These are phyloP conservation scores for Pantala flavescens DNA, from an alignment of 1,140 invertebrate species.

Conservation along the genomic window DNA sequence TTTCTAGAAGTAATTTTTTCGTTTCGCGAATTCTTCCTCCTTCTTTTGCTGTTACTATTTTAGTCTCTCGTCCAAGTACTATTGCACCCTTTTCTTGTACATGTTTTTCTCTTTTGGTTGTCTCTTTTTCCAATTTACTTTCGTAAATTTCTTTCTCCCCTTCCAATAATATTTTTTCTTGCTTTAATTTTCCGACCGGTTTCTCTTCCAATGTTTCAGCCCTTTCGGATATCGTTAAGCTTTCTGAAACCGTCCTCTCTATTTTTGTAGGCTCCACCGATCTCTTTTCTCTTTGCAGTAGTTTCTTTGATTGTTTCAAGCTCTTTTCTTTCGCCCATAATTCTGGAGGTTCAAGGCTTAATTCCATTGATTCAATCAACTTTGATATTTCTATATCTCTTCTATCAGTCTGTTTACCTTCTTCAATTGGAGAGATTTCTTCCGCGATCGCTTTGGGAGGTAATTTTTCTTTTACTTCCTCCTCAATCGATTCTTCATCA, in stretches of 20 bases:
- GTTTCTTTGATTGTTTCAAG: conserved; percentile 18
- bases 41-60: conserved; percentile 18
- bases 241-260: conserved; percentile 18
- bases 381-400: conserved; percentile 24
- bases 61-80: conserved; percentile 20
- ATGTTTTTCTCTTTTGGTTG: conserved; percentile 13
- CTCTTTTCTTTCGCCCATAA: background rate
- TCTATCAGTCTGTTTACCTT: conserved; percentile 18
- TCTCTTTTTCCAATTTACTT: conserved; percentile 23
- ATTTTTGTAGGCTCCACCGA: conserved; percentile 24
- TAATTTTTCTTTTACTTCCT: conserved; percentile 12
- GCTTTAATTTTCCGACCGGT: conserved; percentile 17
- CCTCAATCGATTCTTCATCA: conserved; percentile 17
- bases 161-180: background rate
- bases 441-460: background rate
- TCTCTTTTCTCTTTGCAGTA: conserved; percentile 22
- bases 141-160: conserved; percentile 25
- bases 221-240: conserved; percentile 16
- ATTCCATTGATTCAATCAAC: conserved; percentile 26
- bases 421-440: background rate
- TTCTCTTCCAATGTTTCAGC: conserved; percentile 15
- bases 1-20: conserved; percentile 29
- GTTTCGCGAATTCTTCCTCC: conserved; percentile 30
- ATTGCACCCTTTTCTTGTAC: conserved; percentile 14
- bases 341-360: conserved; percentile 22